Evolutionary conservation across 2,113 vertebrate species (phyloP).

Genomic region (Colinus virginianus): DNA sequence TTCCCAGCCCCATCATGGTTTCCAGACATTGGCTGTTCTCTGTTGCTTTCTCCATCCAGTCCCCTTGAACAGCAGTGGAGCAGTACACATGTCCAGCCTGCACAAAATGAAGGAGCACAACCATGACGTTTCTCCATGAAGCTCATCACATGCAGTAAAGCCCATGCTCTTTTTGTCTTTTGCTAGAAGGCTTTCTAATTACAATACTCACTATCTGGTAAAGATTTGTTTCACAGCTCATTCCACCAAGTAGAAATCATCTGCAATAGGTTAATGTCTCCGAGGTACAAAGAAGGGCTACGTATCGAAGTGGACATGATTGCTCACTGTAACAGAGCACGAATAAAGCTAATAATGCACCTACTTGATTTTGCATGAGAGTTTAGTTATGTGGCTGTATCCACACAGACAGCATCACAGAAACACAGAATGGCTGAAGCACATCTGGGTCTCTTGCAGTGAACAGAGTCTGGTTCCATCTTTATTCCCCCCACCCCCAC

Average conservation of each 20-base stretch:
- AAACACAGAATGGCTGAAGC: background rate
- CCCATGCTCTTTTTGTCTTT: background rate
- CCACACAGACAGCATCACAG: background rate
- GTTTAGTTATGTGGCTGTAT: background rate
- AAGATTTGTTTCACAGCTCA: background rate
- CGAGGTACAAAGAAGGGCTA: background rate
- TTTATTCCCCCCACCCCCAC: background rate
- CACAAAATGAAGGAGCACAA: background rate
- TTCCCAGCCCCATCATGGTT: background rate
- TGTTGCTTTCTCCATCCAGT: background rate
- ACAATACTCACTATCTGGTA: background rate
- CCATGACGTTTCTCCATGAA: background rate
- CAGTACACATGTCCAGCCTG: rapidly evolving
- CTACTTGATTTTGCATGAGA: background rate
- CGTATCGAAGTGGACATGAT: background rate
- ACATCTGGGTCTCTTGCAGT: background rate
- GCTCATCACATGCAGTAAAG: background rate
- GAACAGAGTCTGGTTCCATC: background rate
- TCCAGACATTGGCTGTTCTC: background rate
- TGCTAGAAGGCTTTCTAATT: background rate
- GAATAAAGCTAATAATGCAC: background rate
- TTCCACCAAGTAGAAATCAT: background rate
- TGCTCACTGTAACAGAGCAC: background rate
- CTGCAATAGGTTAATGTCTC: background rate
- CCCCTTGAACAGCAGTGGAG: background rate